Base-by-base conservation (phyloP, 2,113 vertebrate genomes). In the Aplodontia rufa region DNA sequence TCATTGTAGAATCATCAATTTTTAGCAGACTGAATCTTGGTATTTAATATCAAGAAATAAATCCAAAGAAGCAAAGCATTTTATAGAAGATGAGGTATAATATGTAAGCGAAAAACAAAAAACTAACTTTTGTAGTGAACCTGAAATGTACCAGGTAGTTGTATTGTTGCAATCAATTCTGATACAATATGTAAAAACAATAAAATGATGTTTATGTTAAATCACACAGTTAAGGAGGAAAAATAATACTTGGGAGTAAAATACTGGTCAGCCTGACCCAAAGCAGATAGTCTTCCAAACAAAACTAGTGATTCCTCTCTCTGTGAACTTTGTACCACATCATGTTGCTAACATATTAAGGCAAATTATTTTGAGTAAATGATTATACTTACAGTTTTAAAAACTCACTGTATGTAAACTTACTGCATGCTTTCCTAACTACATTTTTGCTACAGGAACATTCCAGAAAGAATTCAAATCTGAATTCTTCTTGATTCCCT, bases 391-490 rank as follows among this genome's bases (percentile, higher is more conserved):
- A 1, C 7, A 53, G 42, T 81, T 87, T 90, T 49, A 51, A 89
- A 96, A 87, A 81, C 32, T 9, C 6, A 42, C 37, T 5, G 26
- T 83, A 16, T 83, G 10, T 90, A 75, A 90, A 82, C 24, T 55
- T n/a, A 6, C 35, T 32, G 47, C 49, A 74, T 74, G 9, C 72
- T 84, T 87, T 45, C 40, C 40, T 58, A 71, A 71, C 40, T 92
- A 11, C 0, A 75, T 81, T 80, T 93, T 94, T 87, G 26, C 24
- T 91, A 0, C 5, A 75, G 55, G 17, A 87, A 40, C 26, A 76
- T 85, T 97, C 16, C 60, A 81, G 47, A 92, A 90, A 20, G 35
- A 94, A 96, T 87, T 24, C 28, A 16, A 81, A 85, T 91, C 24
- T 68, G 49, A 86, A 90, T 69, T 94, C 2, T 42, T 55, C 47